These are phyloP conservation scores for Trichomalopsis sarcophagae DNA, from an alignment of 1,140 invertebrate species.

Conservation along the genomic window DNA sequence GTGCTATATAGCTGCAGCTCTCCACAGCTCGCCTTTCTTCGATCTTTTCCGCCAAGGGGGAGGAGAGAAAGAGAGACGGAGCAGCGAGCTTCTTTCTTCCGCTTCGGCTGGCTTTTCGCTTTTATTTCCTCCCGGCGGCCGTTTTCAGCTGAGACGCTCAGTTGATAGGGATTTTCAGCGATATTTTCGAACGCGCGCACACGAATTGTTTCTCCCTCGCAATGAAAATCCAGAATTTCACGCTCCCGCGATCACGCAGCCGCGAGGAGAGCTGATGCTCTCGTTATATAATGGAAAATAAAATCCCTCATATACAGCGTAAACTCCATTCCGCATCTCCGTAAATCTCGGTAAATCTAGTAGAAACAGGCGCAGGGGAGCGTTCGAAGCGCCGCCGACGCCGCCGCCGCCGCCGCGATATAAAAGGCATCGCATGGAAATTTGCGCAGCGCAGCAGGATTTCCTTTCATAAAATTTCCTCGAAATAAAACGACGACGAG, in stretches of 20 bases:
- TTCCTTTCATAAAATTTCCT: constrained; percentile 49
- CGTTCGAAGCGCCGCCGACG: constrained; percentile 21
- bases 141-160: no score
- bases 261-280: no score
- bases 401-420: constrained; percentile 9
- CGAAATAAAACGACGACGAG: constrained; percentile 29
- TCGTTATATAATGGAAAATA: background rate
- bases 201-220: no score
- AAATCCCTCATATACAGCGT: background rate
- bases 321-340: background rate
- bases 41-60: constrained; percentile 15
- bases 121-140: constrained; percentile 51
- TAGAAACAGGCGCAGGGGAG: constrained; percentile 41
- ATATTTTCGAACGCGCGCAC: no score
- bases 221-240: no score
- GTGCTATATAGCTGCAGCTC: background rate
- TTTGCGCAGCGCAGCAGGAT: constrained; percentile 40
- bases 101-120: constrained; percentile 52
- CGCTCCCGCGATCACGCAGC: no score
- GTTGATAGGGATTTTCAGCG: no score
- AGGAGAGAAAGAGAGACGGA: background rate
- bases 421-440: constrained; percentile 50
- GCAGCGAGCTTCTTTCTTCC: constrained; percentile 47
- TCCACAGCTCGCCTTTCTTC: constrained; percentile 21
- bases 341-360: constrained; percentile 52